Evolutionary conservation across 2,888 invertebrate species (phyloP).

Genomic region (Notodonta ziczac): DNA sequence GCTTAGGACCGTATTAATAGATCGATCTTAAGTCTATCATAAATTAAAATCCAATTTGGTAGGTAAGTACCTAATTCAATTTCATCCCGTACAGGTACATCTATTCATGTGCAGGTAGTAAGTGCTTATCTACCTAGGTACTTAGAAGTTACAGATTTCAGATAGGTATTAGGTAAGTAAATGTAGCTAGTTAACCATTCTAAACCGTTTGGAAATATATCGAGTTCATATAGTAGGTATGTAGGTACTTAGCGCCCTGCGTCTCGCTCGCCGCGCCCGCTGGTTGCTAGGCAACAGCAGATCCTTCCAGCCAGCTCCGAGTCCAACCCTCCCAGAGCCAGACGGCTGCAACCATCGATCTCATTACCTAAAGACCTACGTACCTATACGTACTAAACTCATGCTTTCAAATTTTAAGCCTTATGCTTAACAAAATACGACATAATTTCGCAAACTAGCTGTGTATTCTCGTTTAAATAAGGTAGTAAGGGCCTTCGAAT

Average conservation of each 20-base stretch:
- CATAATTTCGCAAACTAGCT: slow-evolving; percentile 5
- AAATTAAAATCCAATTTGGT: no score
- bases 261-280: slow-evolving; percentile 3
- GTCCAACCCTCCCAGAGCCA: slow-evolving; percentile 38
- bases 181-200: no score
- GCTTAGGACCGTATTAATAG: no score
- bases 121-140: no score
- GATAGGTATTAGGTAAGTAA: no score
- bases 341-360: slow-evolving; percentile 38
- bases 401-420: slow-evolving; percentile 16
- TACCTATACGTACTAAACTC: slow-evolving; percentile 3
- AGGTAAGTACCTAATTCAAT: no score
- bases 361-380: slow-evolving; percentile 17
- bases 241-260: slow-evolving; percentile 17
- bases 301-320: slow-evolving; percentile 24
- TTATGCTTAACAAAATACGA: background rate
- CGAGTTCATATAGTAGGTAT: slow-evolving; percentile 2
- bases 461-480: background rate
- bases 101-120: no score
- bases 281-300: slow-evolving; percentile 36
- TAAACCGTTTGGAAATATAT: background rate
- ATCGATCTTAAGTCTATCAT: no score
- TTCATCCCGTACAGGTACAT: no score
- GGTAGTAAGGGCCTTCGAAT: background rate
- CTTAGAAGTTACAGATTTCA: no score